Conservation (phyloP, 2,888 invertebrate species). For the Papilio gigon region DNA sequence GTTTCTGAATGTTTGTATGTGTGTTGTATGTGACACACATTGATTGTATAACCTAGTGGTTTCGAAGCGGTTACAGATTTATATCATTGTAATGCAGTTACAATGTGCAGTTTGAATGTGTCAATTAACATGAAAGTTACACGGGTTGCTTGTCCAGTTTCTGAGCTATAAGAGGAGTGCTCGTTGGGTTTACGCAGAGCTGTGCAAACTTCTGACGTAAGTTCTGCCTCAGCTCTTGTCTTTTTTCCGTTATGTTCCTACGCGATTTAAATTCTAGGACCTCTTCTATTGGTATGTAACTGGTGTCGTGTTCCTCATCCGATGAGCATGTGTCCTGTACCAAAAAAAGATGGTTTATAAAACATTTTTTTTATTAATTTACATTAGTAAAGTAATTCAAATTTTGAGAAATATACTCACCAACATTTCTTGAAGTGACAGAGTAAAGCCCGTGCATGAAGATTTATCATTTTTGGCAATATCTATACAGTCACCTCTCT, state of each 20-base stretch:
- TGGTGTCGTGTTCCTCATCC: conserved; percentile 88
- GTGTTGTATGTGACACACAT: conserved; percentile 38
- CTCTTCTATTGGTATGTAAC: conserved; percentile 94
- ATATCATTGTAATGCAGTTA: conserved; percentile 42
- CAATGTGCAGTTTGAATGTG: conserved; percentile 53
- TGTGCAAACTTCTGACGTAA: conserved; percentile 92
- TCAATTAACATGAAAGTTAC: conserved; percentile 49
- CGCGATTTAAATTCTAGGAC: conserved; percentile 93
- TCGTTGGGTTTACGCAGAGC: conserved; percentile 84
- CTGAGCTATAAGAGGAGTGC: conserved; percentile 47
- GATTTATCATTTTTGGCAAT: conserved; percentile 69
- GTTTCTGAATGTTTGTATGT: conserved; percentile 36
- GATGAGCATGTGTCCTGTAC: conserved; percentile 89
- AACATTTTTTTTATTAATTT: too few species aligned
- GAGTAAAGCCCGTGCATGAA: conserved; percentile 79
- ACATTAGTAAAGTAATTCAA: too few species aligned
- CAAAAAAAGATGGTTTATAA: background rate
- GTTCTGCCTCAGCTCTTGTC: conserved; percentile 91
- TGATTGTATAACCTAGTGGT: conserved; percentile 40
- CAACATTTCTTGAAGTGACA: conserved; percentile 90
- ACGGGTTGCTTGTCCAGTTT: conserved; percentile 58
- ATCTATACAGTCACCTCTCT: conserved; percentile 79
- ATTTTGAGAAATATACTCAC: conserved; percentile 70
- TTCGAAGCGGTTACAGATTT: conserved; percentile 41
- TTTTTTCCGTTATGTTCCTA: conserved; percentile 89